These are phyloP conservation scores for Sternarchorhynchus goeldii DNA, from an alignment of 2,797 vertebrate species.

Conservation along the genomic window DNA sequence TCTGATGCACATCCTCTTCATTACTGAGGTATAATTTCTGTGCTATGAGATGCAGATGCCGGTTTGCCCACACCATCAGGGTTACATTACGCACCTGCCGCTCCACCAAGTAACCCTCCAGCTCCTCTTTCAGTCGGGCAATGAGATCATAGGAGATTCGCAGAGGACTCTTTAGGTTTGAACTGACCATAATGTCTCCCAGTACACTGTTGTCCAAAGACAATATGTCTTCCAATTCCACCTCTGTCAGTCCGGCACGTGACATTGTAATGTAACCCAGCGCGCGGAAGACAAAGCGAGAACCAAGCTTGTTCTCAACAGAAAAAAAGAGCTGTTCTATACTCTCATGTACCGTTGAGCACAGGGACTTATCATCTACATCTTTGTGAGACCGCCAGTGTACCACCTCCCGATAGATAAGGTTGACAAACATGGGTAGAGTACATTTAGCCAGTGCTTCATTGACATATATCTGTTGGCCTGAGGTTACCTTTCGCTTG, in stretches of 20 bases:
- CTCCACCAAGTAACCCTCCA: slow-evolving; percentile 93
- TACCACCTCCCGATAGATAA: slow-evolving; percentile 95
- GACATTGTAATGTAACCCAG: slow-evolving; percentile 98
- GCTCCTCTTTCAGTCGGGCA: slow-evolving; percentile 91
- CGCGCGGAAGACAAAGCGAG: slow-evolving; percentile 89
- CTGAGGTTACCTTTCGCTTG: slow-evolving; percentile 97
- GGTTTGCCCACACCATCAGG: slow-evolving; percentile 96
- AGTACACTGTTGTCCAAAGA: slow-evolving; percentile 96
- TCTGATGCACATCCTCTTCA: slow-evolving; percentile 89
- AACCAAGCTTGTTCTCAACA: slow-evolving; percentile 90
- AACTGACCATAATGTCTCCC: slow-evolving; percentile 83
- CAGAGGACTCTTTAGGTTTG: slow-evolving; percentile 86
- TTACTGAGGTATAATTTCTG: slow-evolving; percentile 96
- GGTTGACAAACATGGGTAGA: slow-evolving; percentile 97
- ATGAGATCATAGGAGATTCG: slow-evolving; percentile 93
- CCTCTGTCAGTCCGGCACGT: slow-evolving; percentile 92
- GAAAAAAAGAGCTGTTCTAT: slow-evolving; percentile 98
- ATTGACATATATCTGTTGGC: slow-evolving; percentile 99
- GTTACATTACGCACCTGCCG: slow-evolving; percentile 94
- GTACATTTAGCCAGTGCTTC: slow-evolving; percentile 96
- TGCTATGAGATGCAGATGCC: slow-evolving; percentile 96
- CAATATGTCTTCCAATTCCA: slow-evolving; percentile 95
- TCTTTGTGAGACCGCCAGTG: slow-evolving; percentile 98
- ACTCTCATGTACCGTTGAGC: slow-evolving; percentile 95
- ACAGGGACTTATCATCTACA: slow-evolving; percentile 92